Conservation (phyloP, 2,888 invertebrate genomes). For the Rotaria macrura region DNA sequence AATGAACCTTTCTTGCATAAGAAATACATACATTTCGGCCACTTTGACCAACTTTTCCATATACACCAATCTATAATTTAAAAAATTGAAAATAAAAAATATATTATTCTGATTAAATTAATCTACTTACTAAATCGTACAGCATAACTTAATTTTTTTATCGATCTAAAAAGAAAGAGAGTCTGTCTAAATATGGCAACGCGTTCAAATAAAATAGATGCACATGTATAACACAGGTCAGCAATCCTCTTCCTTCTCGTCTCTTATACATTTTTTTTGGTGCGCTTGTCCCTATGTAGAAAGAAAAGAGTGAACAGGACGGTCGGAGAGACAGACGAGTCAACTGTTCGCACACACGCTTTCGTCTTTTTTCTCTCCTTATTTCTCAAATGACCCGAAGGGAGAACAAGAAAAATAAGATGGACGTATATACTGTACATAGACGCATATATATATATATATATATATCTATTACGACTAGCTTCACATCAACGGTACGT, state of each 20-base stretch:
- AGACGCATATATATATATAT: neutral
- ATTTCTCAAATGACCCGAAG: constrained; percentile 8
- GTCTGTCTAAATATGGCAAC: neutral
- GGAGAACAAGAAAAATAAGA: constrained; percentile 8
- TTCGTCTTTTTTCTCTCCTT: neutral
- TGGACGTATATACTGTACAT: neutral
- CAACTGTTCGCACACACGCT: neutral
- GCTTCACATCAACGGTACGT: neutral
- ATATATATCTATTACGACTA: neutral
- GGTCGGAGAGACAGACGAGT: neutral
- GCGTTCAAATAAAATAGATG: neutral
- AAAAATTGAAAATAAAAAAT: neutral
- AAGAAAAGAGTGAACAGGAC: neutral
- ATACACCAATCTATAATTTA: neutral
- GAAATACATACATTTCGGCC: neutral
- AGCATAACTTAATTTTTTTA: neutral
- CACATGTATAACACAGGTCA: neutral
- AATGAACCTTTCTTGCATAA: too few species aligned
- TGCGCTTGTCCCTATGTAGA: neutral
- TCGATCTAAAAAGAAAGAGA: neutral
- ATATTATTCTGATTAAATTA: neutral
- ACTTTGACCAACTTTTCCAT: constrained; percentile 8
- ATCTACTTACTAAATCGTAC: neutral
- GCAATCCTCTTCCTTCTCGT: neutral
- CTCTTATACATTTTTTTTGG: neutral